Evolutionary conservation across 2,888 invertebrate species (phyloP).

Genomic region (Pterostichus niger): DNA sequence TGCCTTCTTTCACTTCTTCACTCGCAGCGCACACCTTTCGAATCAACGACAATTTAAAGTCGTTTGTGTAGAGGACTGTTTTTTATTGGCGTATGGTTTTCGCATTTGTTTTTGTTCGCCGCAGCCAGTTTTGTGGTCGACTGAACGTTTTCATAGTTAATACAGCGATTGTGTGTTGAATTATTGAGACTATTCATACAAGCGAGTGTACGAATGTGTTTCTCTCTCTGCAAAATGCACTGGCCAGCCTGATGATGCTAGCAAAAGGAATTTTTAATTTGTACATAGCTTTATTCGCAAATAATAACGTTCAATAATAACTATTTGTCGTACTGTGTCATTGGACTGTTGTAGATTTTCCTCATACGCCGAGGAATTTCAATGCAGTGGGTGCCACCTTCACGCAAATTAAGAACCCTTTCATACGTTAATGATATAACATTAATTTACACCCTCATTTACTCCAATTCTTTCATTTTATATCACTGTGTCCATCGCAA

Average conservation of each 20-base stretch:
- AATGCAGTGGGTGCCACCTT: background rate
- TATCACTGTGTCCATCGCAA: background rate
- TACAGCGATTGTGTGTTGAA: slow-evolving; percentile 47
- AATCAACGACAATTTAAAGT: background rate
- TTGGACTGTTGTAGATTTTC: background rate
- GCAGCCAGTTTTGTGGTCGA: slow-evolving; percentile 40
- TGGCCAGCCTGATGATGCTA: slow-evolving; percentile 27
- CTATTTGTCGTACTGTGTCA: slow-evolving; percentile 37
- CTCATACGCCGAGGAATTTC: background rate
- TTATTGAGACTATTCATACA: slow-evolving; percentile 49
- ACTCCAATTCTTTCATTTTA: background rate
- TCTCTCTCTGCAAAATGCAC: slow-evolving; percentile 24
- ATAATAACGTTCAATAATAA: slow-evolving; percentile 56
- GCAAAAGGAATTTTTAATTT: slow-evolving; percentile 65
- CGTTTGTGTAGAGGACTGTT: background rate
- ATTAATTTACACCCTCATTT: slow-evolving; percentile 28
- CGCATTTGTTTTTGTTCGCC: slow-evolving; percentile 21
- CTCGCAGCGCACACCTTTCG: background rate
- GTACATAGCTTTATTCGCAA: slow-evolving; percentile 53
- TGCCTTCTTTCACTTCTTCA: slow-evolving; percentile 69
- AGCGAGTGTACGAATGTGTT: slow-evolving; percentile 15
- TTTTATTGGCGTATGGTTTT: slow-evolving; percentile 3
- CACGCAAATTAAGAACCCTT: slow-evolving; percentile 31
- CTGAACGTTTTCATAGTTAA: slow-evolving; percentile 20
- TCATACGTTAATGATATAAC: slow-evolving; percentile 4